phyloP scores from a whole-genome alignment of 2,113 vertebrate genomes.

The Astur gentilis region DNA sequence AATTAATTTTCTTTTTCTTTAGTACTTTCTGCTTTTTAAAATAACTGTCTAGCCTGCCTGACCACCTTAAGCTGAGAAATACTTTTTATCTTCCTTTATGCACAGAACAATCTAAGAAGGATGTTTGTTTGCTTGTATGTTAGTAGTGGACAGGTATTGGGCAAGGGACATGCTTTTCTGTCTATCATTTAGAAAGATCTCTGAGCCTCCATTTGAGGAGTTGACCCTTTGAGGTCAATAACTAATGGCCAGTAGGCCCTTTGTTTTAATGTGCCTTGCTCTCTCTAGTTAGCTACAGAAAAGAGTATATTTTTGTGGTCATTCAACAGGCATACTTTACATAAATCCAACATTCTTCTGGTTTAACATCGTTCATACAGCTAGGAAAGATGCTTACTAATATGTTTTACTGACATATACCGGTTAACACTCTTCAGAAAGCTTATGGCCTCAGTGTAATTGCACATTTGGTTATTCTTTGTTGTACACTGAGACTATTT shows the following conservation, averaged over 20 bases:
- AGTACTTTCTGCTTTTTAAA: not conserved
- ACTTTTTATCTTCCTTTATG: not conserved
- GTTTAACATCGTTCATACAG: not conserved
- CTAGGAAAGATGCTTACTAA: not conserved
- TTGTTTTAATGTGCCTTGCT: not conserved
- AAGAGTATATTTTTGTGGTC: not conserved
- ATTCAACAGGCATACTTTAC: not conserved
- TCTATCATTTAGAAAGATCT: not conserved
- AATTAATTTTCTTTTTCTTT: not conserved
- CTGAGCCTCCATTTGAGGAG: not conserved
- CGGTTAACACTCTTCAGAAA: not conserved
- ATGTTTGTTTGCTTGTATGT: not conserved
- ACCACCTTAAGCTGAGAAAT: not conserved
- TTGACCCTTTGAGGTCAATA: not conserved
- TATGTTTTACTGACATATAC: not conserved
- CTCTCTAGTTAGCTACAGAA: not conserved
- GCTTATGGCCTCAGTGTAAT: not conserved
- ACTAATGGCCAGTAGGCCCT: not conserved
- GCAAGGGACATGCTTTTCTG: not conserved
- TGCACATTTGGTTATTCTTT: not conserved
- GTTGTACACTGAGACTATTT: not conserved
- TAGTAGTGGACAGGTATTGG: not conserved
- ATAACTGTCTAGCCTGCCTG: not conserved
- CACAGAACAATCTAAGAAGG: not conserved
- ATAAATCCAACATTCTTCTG: not conserved